Percentiles rank a stretch among this genome's conserved stretches.
These are phyloP conservation scores for Takifugu ocellatus DNA, from an alignment of 2,797 vertebrate species.

Conservation along the genomic window DNA sequence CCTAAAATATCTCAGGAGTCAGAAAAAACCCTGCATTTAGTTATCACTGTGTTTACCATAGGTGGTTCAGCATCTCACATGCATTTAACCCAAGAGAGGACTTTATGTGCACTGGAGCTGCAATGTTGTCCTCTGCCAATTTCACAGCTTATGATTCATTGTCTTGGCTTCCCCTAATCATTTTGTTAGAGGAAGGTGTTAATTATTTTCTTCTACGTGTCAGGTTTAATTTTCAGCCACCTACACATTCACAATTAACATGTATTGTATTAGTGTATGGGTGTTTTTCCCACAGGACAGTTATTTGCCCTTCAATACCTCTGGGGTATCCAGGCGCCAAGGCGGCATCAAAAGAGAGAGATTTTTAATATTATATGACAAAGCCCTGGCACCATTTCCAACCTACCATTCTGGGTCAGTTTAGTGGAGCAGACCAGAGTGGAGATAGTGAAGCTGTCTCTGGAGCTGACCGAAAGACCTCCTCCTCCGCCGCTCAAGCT, in stretches of 20 bases:
- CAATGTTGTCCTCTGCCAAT: conserved; percentile 23
- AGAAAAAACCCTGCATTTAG: neutral
- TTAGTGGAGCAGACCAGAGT: conserved; percentile 97
- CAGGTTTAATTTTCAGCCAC: conserved; percentile 42
- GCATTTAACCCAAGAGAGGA: neutral
- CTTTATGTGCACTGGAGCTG: neutral
- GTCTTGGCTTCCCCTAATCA: conserved; percentile 37
- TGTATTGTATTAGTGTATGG: neutral
- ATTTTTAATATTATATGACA: neutral
- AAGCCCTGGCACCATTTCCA: conserved; percentile 3
- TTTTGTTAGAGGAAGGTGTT: conserved; percentile 32
- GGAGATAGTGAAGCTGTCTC: conserved; percentile 89
- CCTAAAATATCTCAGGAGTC: conserved; percentile 18
- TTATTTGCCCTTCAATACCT: conserved; percentile 8
- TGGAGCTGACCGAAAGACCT: conserved; percentile 88
- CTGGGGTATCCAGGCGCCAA: neutral
- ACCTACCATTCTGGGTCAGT: conserved; percentile 93
- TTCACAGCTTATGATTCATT: conserved; percentile 45
- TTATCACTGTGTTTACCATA: conserved; percentile 3
- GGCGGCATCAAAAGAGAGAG: conserved; percentile 3
- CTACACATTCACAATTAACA: neutral
- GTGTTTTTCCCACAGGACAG: conserved; percentile 6
- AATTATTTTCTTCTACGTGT: conserved; percentile 45
- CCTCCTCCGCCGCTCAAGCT: conserved; percentile 61
- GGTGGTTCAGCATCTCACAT: neutral